Conservation (phyloP, 2,888 invertebrate species). For the Xestia sexstrigata region DNA sequence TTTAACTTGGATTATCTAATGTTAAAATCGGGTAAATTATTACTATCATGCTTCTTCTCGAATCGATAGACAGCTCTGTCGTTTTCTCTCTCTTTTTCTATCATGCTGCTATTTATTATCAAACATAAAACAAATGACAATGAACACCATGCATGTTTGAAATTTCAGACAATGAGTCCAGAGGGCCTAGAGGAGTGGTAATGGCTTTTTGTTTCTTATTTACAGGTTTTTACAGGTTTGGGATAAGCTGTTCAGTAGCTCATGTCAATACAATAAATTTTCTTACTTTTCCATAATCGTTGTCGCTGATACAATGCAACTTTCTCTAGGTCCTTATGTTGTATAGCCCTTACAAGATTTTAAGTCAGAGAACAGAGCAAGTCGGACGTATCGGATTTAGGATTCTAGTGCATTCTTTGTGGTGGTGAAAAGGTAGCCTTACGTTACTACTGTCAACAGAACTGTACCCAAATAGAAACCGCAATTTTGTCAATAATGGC, state of each 20-base stretch:
- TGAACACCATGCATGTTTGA: neutral
- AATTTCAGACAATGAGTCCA: neutral
- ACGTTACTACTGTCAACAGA: neutral
- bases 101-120: neutral
- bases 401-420: neutral
- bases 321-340: neutral
- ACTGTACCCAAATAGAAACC: neutral
- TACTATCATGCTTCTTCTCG: too few relatives aligned
- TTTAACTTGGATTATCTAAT: neutral
- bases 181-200: neutral
- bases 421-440: neutral
- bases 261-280: neutral
- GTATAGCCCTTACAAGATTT: neutral
- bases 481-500: conserved; percentile 14
- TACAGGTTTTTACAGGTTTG: neutral
- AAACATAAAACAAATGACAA: neutral
- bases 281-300: neutral
- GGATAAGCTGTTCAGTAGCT: neutral
- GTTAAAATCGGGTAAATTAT: neutral
- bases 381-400: neutral
- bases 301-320: neutral
- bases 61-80: too few relatives aligned
- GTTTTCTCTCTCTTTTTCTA: too few relatives aligned
- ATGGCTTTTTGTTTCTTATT: neutral
- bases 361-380: neutral